These are phyloP conservation scores for Chionis minor DNA, from an alignment of 2,113 vertebrate species.

Conservation along the genomic window DNA sequence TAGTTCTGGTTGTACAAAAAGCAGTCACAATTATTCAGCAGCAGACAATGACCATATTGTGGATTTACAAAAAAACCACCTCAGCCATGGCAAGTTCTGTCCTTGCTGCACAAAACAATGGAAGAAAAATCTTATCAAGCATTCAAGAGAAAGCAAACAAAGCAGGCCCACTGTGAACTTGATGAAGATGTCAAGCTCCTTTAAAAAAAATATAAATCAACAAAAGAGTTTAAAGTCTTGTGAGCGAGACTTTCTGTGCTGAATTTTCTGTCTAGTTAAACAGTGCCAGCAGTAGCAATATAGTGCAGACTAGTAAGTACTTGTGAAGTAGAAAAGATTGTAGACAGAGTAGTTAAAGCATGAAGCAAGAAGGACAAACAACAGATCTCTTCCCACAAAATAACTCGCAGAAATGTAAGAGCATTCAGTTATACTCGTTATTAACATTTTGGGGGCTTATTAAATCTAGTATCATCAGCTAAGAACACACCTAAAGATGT, in stretches of 20 bases:
- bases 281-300: constrained; percentile 66
- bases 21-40: constrained; percentile 98
- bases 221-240: constrained; percentile 80
- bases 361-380: constrained; percentile 45
- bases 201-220: constrained; percentile 84
- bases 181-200: constrained; percentile 89
- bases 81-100: constrained; percentile 93
- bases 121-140: constrained; percentile 92
- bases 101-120: constrained; percentile 94
- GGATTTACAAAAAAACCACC: constrained; percentile 91
- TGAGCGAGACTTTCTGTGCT: constrained; percentile 74
- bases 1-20: constrained; percentile 96
- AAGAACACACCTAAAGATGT: background rate
- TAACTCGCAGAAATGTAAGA: constrained; percentile 20
- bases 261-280: constrained; percentile 77
- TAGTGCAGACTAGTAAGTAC: constrained; percentile 58
- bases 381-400: constrained; percentile 44
- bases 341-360: constrained; percentile 48
- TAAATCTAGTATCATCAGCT: background rate
- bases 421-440: background rate
- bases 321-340: background rate
- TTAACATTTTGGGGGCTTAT: background rate
- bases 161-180: constrained; percentile 92
- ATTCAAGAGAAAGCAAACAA: constrained; percentile 99
- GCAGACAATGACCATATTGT: constrained; percentile 99